Conservation (phyloP, 2,113 vertebrate species). For the Sturnira hondurensis region DNA sequence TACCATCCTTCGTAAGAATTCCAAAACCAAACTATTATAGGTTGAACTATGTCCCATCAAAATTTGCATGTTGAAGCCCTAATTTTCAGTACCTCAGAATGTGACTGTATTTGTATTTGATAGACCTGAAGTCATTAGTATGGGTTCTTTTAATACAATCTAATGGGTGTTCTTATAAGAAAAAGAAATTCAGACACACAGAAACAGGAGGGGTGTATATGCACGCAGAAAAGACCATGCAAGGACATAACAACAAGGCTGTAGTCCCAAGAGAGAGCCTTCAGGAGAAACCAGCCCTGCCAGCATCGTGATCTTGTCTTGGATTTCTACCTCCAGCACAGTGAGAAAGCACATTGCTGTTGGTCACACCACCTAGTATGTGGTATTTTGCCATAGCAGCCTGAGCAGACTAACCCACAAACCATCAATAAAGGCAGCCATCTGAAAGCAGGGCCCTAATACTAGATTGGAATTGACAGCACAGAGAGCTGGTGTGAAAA, state of each 20-base stretch:
- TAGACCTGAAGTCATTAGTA: background rate
- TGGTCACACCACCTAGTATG: background rate
- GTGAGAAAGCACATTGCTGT: background rate
- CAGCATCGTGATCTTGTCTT: rapidly evolving
- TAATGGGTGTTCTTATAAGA: background rate
- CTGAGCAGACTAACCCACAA: background rate
- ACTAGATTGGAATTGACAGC: background rate
- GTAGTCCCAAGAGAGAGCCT: background rate
- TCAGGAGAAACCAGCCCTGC: background rate
- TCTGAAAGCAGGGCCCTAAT: background rate
- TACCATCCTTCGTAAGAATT: background rate
- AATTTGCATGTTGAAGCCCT: background rate
- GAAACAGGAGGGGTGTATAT: rapidly evolving
- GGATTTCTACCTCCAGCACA: background rate
- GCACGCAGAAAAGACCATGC: background rate
- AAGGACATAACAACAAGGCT: background rate
- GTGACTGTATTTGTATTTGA: background rate
- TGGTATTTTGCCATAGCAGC: background rate
- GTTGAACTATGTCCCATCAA: background rate
- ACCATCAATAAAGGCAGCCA: background rate
- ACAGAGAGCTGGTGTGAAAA: background rate
- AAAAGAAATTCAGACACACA: background rate
- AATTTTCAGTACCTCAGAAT: background rate
- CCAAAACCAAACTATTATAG: background rate
- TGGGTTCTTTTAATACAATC: background rate